Base-by-base conservation (phyloP, 2,888 invertebrate species). In the Pantelozetes paolii region DNA sequence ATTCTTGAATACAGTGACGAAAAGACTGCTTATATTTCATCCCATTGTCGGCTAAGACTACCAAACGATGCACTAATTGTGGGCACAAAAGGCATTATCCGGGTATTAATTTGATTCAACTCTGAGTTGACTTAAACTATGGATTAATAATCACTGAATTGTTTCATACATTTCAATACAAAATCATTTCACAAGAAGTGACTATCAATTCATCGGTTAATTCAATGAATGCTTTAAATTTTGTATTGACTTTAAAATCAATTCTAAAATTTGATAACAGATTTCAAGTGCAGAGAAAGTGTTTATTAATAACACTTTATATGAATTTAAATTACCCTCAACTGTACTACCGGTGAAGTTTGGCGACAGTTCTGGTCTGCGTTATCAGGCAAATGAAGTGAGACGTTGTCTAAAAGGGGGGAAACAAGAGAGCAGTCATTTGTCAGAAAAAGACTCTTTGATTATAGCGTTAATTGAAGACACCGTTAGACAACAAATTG, bases 341-440 rank as follows among this genome's bases (percentile, higher is more conserved):
- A 72, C 78, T 40, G 86, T 86, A 8, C 84, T 86, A 77, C 83
- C 85, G 74, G 87, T 87, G 76, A 79, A 79, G 75, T 89, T 89
- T 80, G 90, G 88, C 80, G 6, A 2, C 40, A 90, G 90, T 76
- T 87, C 87, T 28, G 91, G 90, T 1, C 84, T 92, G 69, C 84
- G 87, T 76, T 92, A 90, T 81, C 88, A 92, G 83, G 92, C 91
- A 48, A 86, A 87, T 77, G 90, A 91, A 82, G 90, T 88, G 71
- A 86, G 89, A 79, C 84, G 87, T 76, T 90, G 91, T 79, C 86
- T 93, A 48, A 83, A 84, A 76, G 82, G 86, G 82, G 88, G 89
- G 77, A 82, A 88, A 77, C 81, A 86, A 74, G 90, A 92, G 82
- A 89, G 90, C 80, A 85, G 87, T 0, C 85, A 85, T 78, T 86